A percentile compares a stretch with the other conserved stretches of the same genome.
phyloP scores from a whole-genome alignment of 2,113 vertebrate species.

The Nicator chloris region DNA sequence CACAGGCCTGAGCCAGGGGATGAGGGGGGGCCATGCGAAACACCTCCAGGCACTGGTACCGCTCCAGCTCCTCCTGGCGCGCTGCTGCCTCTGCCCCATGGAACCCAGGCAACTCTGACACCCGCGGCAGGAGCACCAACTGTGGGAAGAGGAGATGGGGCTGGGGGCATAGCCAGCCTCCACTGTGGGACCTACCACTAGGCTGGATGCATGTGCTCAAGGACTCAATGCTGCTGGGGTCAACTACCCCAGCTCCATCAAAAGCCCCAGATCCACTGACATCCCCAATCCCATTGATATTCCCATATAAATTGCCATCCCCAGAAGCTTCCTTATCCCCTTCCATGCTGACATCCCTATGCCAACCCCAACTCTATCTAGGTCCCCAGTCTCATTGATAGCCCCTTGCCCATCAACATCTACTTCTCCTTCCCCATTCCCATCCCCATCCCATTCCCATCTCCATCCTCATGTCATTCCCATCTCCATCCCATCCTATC shows the following conservation, averaged over 20 bases:
- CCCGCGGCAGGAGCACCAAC: constrained; percentile 80
- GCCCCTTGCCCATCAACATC: not conserved
- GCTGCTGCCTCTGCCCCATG: constrained; percentile 46
- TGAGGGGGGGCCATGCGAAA: constrained; percentile 75
- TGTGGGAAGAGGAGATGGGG: not conserved
- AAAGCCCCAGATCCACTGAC: not conserved
- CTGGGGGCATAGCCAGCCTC: not conserved
- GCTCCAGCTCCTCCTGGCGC: constrained; percentile 75
- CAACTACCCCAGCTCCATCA: not conserved
- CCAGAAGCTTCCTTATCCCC: not conserved
- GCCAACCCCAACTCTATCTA: not conserved
- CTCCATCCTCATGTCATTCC: not conserved
- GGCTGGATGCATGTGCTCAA: not conserved
- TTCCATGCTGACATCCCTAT: not conserved
- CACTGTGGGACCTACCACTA: not conserved
- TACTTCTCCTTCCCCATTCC: no score
- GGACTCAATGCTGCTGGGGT: not conserved
- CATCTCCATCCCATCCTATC: not conserved
- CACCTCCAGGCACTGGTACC: constrained; percentile 82
- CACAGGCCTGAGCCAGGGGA: constrained; percentile 74
- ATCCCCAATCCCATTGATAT: not conserved
- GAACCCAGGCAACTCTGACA: constrained; percentile 80
- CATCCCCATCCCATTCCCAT: not conserved
- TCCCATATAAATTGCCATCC: not conserved
- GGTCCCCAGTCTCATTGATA: not conserved